A percentile compares a stretch with the other conserved stretches of the same genome.
phyloP scores from a whole-genome alignment of 2,113 vertebrate species.

The Oophaga pumilio region DNA sequence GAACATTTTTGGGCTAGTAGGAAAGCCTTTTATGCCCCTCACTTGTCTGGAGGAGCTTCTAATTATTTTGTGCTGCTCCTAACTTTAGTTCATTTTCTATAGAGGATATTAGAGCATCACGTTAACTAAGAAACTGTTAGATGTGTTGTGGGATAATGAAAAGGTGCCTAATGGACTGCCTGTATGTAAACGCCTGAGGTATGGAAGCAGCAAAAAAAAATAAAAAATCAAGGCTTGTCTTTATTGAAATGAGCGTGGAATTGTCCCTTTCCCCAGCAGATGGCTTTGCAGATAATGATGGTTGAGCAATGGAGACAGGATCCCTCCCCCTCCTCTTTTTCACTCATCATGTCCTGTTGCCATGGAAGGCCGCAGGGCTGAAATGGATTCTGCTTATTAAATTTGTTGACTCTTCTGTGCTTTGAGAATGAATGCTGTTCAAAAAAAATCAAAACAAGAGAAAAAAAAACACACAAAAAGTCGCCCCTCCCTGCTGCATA shows the following conservation, averaged over 20 bases:
- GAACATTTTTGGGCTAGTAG: not conserved
- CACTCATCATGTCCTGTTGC: constrained; percentile 72
- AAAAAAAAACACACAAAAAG: constrained; percentile 60
- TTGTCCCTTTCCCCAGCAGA: constrained; percentile 86
- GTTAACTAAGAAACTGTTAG: not conserved
- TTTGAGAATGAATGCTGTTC: constrained; percentile 76
- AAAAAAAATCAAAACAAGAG: constrained; percentile 61
- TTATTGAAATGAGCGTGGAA: constrained; percentile 80
- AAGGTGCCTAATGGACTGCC: not conserved
- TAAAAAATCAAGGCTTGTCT: constrained; percentile 67
- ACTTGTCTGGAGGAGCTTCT: not conserved
- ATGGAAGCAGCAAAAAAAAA: constrained; percentile 30
- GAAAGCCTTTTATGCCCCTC: not conserved
- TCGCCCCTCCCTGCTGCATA: constrained; percentile 67
- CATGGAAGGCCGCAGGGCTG: constrained; percentile 75
- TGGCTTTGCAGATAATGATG: constrained; percentile 92
- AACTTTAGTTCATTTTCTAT: not conserved
- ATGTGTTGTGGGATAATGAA: not conserved
- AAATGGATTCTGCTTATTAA: constrained; percentile 82
- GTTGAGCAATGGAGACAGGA: constrained; percentile 78
- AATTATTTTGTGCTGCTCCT: not conserved
- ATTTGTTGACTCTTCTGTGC: constrained; percentile 76
- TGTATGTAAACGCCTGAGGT: not conserved
- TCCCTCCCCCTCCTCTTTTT: constrained; percentile 70
- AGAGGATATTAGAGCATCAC: not conserved